Percentiles rank a stretch among this genome's conserved stretches.
phyloP scores from a whole-genome alignment of 2,888 invertebrate species.

The Drosophila acutilabella region DNA sequence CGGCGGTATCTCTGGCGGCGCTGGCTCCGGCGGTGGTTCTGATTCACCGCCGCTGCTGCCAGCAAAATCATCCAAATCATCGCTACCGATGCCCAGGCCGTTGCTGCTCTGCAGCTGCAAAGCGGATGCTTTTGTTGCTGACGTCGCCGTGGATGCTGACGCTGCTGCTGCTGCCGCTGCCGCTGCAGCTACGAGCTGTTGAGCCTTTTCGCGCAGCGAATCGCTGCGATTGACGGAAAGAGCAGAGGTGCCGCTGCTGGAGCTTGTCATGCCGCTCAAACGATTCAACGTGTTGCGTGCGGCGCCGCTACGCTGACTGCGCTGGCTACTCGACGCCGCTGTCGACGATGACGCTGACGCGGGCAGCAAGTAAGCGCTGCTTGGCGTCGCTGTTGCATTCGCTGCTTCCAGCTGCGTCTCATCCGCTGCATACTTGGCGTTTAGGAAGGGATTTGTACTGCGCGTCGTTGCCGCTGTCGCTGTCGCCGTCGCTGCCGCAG shows the following conservation, averaged over 20 bases:
- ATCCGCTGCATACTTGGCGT: conserved; percentile 80
- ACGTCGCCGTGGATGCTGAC: conserved; percentile 54
- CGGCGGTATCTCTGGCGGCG: conserved; percentile 94
- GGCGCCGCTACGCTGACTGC: conserved; percentile 85
- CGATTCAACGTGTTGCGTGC: conserved; percentile 76
- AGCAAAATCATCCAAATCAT: conserved; percentile 59
- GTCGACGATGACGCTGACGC: conserved; percentile 79
- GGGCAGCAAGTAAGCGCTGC: conserved; percentile 64
- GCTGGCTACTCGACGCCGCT: conserved; percentile 69
- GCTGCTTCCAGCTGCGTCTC: conserved; percentile 62
- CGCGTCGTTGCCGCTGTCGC: conserved; percentile 58
- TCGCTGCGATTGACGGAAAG: conserved; percentile 72
- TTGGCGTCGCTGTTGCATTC: conserved; percentile 58
- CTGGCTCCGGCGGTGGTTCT: conserved; percentile 93
- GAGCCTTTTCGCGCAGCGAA: conserved; percentile 46
- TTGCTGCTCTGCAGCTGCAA: conserved; percentile 62
- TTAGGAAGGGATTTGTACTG: conserved; percentile 84
- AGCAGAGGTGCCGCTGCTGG: conserved; percentile 86
- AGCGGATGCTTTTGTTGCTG: conserved; percentile 41
- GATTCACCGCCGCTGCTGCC: conserved; percentile 68
- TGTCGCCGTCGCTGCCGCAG: conserved; percentile 26
- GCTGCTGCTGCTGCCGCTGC: conserved; percentile 19
- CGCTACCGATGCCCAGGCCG: conserved; percentile 3
- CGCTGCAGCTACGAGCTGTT: conserved; percentile 49
- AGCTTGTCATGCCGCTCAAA: conserved; percentile 87